These are phyloP conservation scores for Agrochola circellaris DNA, from an alignment of 2,888 invertebrate species.

Conservation along the genomic window DNA sequence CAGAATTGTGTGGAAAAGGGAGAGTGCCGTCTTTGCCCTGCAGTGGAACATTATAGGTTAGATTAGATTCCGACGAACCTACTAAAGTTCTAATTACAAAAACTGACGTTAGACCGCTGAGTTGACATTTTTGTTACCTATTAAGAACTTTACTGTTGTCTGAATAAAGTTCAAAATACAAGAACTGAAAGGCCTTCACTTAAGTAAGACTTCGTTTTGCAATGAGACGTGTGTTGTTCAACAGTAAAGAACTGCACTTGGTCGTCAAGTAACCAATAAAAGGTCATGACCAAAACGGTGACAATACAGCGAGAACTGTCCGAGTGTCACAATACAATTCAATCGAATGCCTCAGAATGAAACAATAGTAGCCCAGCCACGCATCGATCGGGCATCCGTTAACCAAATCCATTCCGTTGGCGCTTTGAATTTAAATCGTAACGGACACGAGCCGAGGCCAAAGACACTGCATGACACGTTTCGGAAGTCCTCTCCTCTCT, in stretches of 20 bases:
- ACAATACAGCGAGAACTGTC: constrained; percentile 59
- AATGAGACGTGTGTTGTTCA: background rate
- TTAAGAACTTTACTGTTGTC: too few species aligned
- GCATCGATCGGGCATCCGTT: constrained; percentile 76
- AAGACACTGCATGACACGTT: constrained; percentile 72
- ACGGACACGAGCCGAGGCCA: constrained; percentile 79
- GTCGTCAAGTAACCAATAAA: constrained; percentile 48
- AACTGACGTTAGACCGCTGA: too few species aligned
- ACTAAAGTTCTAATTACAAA: background rate
- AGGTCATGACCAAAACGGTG: constrained; percentile 55
- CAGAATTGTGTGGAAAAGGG: background rate
- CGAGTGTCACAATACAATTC: constrained; percentile 56
- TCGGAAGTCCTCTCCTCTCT: constrained; percentile 68
- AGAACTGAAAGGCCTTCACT: background rate
- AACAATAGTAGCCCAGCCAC: constrained; percentile 67
- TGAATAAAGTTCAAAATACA: background rate
- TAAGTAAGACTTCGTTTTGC: too few species aligned
- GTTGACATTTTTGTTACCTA: background rate
- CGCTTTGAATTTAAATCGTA: constrained; percentile 84
- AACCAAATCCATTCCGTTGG: constrained; percentile 77
- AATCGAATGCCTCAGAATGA: constrained; percentile 65
- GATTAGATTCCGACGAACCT: background rate
- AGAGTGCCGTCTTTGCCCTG: background rate
- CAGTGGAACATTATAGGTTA: background rate
- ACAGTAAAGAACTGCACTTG: constrained; percentile 31